Evolutionary conservation across 2,113 vertebrate genomes (phyloP).

Genomic region (Neolamprologus sp.): DNA sequence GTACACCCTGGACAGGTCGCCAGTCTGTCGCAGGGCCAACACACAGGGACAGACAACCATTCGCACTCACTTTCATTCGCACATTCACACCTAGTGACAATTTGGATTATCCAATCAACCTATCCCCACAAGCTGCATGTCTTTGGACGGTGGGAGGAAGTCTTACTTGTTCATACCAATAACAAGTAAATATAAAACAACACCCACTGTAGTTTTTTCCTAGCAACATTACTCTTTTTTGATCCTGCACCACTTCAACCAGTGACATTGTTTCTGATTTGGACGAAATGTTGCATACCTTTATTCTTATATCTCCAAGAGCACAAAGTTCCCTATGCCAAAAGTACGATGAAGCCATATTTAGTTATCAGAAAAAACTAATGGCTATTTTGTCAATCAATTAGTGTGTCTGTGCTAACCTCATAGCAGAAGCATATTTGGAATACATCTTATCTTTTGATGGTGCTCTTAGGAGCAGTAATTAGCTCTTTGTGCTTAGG

Average conservation of each 20-base stretch:
- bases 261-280: not conserved
- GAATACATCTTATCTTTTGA: not conserved
- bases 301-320: not conserved
- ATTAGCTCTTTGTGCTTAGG: conserved; percentile 48
- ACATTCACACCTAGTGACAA: too few relatives aligned
- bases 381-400: conserved; percentile 5
- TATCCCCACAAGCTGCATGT: too few relatives aligned
- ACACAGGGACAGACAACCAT: too few relatives aligned
- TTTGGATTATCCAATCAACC: too few relatives aligned
- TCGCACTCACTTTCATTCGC: too few relatives aligned
- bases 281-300: not conserved
- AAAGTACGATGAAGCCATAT: not conserved
- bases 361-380: not conserved
- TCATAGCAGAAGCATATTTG: conserved; percentile 5
- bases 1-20: too few relatives aligned
- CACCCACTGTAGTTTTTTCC: not conserved
- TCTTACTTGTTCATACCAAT: not conserved
- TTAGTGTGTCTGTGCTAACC: conserved; percentile 7
- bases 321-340: not conserved
- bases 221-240: fast-evolving
- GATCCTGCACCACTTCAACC: not conserved
- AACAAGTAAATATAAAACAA: not conserved
- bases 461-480: conserved; percentile 12
- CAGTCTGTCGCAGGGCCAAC: too few relatives aligned
- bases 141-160: too few relatives aligned